These are phyloP conservation scores for Sebastes kiyomatsui DNA, from an alignment of 2,797 vertebrate species.

Conservation along the genomic window DNA sequence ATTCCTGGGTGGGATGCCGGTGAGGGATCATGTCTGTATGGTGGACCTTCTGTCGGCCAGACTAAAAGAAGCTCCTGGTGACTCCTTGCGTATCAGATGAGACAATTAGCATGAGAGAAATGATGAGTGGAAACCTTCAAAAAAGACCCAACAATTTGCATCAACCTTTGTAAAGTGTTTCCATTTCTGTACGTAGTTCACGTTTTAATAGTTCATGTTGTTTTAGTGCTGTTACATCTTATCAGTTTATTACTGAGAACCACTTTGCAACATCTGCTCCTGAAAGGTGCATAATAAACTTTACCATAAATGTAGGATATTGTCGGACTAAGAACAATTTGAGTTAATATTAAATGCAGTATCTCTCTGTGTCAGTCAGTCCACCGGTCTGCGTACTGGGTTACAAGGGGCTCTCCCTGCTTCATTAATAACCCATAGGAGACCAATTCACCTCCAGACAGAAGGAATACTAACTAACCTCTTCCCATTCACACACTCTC, in stretches of 20 bases:
- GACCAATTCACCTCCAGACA: constrained; percentile 58
- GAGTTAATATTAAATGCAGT: neutral
- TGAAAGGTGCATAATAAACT: neutral
- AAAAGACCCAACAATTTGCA: neutral
- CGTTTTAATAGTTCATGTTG: neutral
- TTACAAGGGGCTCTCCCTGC: constrained; percentile 61
- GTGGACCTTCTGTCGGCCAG: no score
- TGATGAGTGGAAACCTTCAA: neutral
- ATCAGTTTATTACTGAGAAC: neutral
- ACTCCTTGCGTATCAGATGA: neutral
- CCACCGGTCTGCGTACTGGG: constrained; percentile 6
- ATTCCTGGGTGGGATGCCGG: neutral
- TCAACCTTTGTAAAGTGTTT: neutral
- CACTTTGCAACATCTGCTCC: neutral
- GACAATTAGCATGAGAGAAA: neutral
- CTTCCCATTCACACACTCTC: constrained; percentile 38
- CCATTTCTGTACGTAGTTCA: neutral
- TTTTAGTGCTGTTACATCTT: neutral
- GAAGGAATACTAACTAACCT: constrained; percentile 33
- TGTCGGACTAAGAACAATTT: neutral
- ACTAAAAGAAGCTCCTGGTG: neutral
- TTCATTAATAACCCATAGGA: constrained; percentile 63
- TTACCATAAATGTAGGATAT: neutral
- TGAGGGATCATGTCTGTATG: neutral
- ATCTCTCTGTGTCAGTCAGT: neutral